phyloP scores from a whole-genome alignment of 1,140 invertebrate genomes.

The Bathynomus jamesi region DNA sequence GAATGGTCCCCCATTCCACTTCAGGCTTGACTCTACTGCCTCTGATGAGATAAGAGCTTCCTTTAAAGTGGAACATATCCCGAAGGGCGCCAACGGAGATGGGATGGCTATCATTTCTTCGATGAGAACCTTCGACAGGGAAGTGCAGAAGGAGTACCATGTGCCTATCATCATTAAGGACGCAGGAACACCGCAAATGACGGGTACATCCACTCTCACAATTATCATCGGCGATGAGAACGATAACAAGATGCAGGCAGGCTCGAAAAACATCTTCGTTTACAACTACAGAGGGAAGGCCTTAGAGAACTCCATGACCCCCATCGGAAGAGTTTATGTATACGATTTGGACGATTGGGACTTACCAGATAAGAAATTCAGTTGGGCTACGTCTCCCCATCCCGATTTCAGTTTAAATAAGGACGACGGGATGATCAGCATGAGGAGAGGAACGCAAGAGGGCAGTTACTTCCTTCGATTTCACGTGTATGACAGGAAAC shows the following conservation, averaged over 20 bases:
- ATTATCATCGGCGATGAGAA: conserved; percentile 92
- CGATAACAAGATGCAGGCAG: conserved; percentile 94
- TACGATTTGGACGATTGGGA: conserved; percentile 97
- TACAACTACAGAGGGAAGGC: conserved; percentile 75
- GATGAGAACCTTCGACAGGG: conserved; percentile 82
- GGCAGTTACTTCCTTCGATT: conserved; percentile 74
- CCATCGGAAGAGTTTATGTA: conserved; percentile 90
- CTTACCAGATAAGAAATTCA: conserved; percentile 91
- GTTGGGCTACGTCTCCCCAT: conserved; percentile 63
- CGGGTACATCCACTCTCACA: conserved; percentile 73
- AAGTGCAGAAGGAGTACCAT: conserved; percentile 88
- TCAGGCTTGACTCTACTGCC: conserved; percentile 81
- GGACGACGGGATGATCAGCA: conserved; percentile 89
- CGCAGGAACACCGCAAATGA: conserved; percentile 82
- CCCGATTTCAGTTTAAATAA: conserved; percentile 78
- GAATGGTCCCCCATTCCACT: conserved; percentile 90
- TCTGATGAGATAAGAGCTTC: conserved; percentile 84
- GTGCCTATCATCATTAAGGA: conserved; percentile 92
- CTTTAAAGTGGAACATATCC: conserved; percentile 90
- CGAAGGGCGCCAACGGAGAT: conserved; percentile 88
- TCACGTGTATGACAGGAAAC: conserved; percentile 87
- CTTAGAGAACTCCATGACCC: conserved; percentile 65
- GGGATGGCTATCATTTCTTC: conserved; percentile 91
- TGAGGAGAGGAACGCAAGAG: conserved; percentile 81
- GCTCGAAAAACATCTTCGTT: conserved; percentile 90